Conservation (phyloP, 2,888 invertebrate species). For the Stomorhina lunata region DNA sequence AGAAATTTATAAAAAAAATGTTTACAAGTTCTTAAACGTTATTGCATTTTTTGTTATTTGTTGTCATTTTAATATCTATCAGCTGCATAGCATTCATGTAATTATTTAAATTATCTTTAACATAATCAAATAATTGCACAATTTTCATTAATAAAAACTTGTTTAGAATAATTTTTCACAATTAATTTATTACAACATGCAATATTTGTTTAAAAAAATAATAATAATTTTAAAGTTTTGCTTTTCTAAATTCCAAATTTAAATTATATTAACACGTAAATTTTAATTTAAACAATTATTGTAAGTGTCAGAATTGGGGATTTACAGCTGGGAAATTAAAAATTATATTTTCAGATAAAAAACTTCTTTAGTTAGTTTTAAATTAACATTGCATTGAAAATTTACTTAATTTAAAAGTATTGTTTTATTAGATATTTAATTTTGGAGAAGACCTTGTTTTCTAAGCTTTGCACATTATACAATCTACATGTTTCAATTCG, state of each 20-base stretch:
- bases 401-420: background rate
- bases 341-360: background rate
- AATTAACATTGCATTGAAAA: background rate
- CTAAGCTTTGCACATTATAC: no score
- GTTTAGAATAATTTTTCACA: background rate
- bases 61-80: background rate
- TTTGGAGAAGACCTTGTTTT: no score
- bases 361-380: no score
- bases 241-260: background rate
- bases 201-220: no score
- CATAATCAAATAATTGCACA: background rate
- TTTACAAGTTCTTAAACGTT: background rate
- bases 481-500: no score
- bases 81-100: background rate
- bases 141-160: background rate
- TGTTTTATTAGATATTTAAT: no score
- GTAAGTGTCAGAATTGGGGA: background rate
- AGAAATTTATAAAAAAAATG: background rate
- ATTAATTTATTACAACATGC: background rate
- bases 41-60: background rate
- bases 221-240: background rate
- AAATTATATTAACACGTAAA: conserved; percentile 30
- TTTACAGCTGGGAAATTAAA: background rate
- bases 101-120: background rate
- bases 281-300: background rate